Percentiles rank a stretch among this genome's conserved stretches.
These are phyloP conservation scores for Nymphalis urticae DNA, from an alignment of 2,888 invertebrate species.

Conservation along the genomic window DNA sequence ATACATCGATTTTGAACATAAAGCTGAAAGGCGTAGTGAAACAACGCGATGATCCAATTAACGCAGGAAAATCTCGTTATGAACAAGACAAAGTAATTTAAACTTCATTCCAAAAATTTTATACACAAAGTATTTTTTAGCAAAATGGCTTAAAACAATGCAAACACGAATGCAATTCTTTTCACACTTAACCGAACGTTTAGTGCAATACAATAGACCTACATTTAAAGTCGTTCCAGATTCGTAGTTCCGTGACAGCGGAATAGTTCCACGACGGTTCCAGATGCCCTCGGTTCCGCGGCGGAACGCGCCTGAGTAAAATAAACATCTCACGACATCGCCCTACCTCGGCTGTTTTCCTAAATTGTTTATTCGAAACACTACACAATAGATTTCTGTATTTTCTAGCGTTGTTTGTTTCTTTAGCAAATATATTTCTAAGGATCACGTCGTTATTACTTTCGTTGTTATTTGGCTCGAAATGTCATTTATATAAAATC, in stretches of 20 bases:
- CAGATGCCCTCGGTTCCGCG: conserved; percentile 24
- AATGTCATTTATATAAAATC: background rate
- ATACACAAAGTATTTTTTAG: conserved; percentile 4
- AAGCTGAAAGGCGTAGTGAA: background rate
- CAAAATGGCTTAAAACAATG: conserved; percentile 6
- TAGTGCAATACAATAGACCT: conserved; percentile 10
- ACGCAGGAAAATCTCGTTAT: conserved; percentile 3
- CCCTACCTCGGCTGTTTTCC: conserved; percentile 36
- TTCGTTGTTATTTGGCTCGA: conserved; percentile 2
- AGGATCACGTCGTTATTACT: conserved; percentile 23
- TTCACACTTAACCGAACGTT: conserved; percentile 22
- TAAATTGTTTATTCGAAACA: conserved; percentile 40
- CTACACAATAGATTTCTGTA: conserved; percentile 32
- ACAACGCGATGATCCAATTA: conserved; percentile 6
- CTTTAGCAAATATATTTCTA: conserved; percentile 32
- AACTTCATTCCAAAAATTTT: conserved; percentile 1
- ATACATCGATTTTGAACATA: background rate
- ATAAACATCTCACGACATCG: conserved; percentile 39
- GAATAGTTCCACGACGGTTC: conserved; percentile 13
- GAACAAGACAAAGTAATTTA: conserved; percentile 11
- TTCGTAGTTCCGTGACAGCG: conserved; percentile 12
- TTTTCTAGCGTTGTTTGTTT: conserved; percentile 26
- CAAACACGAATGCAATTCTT: conserved; percentile 13
- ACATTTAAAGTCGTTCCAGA: conserved; percentile 25
- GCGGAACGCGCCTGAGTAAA: conserved; percentile 28